phyloP scores from a whole-genome alignment of 1,140 invertebrate species.

The Zaprionus camerounensis region DNA sequence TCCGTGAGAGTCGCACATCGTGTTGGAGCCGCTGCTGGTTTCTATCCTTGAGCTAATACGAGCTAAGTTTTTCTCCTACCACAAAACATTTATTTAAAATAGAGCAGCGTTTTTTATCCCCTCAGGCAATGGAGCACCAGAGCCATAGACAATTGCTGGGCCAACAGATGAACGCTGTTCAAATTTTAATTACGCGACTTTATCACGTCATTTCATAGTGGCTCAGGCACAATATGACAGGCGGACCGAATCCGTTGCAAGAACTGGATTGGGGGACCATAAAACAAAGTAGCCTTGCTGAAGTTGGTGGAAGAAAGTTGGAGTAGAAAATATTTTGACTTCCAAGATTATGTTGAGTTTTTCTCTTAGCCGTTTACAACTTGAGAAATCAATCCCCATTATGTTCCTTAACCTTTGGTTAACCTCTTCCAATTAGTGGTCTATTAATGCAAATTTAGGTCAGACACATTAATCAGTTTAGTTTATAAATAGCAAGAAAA shows the following conservation, averaged over 20 bases:
- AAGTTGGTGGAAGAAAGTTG: background rate
- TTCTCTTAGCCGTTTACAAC: background rate
- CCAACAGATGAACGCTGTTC: conserved; percentile 73
- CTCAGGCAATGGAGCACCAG: conserved; percentile 47
- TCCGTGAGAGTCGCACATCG: conserved; percentile 74
- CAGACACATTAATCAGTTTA: conserved; percentile 37
- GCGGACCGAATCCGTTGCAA: conserved; percentile 13
- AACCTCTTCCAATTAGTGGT: conserved; percentile 11
- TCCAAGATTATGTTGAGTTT: background rate
- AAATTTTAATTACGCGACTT: conserved; percentile 81
- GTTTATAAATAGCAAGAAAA: conserved; percentile 33
- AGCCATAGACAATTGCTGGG: conserved; percentile 33
- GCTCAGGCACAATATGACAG: conserved; percentile 56
- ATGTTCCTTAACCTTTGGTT: background rate
- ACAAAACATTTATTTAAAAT: conserved; percentile 82
- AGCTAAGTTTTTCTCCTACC: conserved; percentile 60
- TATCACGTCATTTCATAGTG: conserved; percentile 73
- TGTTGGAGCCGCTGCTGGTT: conserved; percentile 55
- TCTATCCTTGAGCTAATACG: conserved; percentile 72
- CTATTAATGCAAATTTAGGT: conserved; percentile 31
- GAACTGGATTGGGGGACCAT: background rate
- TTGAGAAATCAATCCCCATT: background rate
- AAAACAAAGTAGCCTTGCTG: conserved; percentile 3
- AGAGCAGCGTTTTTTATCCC: conserved; percentile 58
- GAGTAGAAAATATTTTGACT: background rate